These are phyloP conservation scores for Odocoileus hemionus DNA, from an alignment of 2,113 vertebrate genomes.

Conservation along the genomic window DNA sequence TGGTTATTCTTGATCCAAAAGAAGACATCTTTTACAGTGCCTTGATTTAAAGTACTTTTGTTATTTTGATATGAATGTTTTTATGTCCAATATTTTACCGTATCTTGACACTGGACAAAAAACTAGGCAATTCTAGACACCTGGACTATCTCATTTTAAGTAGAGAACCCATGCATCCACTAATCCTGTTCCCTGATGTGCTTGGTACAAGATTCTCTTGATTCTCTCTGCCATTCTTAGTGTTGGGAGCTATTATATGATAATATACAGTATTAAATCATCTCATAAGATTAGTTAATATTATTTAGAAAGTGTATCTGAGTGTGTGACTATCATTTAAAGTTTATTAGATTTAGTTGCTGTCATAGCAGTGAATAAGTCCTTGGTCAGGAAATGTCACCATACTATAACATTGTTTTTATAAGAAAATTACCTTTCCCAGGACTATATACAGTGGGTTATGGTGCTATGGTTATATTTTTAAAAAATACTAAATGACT, in stretches of 20 bases:
- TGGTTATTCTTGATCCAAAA: background rate
- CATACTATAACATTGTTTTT: background rate
- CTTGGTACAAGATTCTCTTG: background rate
- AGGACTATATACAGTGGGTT: background rate
- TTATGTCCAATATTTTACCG: background rate
- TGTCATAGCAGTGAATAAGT: background rate
- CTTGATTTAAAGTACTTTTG: background rate
- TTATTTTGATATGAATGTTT: slow-evolving; percentile 17
- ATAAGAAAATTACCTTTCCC: background rate
- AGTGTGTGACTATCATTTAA: slow-evolving; percentile 9
- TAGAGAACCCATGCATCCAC: background rate
- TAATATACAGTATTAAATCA: background rate
- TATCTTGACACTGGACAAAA: background rate
- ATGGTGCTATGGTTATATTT: background rate
- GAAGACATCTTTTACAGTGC: background rate
- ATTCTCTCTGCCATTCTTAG: background rate
- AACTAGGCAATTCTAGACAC: background rate
- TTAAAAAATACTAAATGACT: slow-evolving; percentile 18
- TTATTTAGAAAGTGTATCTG: background rate
- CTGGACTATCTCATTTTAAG: background rate
- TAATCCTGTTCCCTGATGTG: background rate
- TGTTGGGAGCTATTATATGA: background rate
- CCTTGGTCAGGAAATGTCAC: background rate
- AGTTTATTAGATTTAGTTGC: background rate
- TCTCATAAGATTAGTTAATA: background rate